Percentiles rank a stretch among this genome's conserved stretches.
These are phyloP conservation scores for Cebidichthys violaceus DNA, from an alignment of 2,113 vertebrate genomes.

Conservation along the genomic window DNA sequence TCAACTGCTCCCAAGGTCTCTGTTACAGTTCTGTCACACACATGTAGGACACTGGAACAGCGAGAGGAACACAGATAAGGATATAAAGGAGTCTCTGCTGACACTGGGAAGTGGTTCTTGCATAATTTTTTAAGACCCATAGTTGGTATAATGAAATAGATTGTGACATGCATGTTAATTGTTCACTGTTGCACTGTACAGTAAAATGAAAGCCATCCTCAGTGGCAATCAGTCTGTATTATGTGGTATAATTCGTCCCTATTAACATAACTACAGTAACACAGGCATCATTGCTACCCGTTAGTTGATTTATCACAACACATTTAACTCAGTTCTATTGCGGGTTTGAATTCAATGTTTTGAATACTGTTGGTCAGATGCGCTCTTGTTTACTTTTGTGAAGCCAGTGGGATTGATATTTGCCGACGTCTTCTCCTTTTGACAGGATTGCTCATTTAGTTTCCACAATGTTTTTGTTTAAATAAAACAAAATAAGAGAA, in stretches of 20 bases:
- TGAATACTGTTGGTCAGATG: background rate
- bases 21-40: conserved; percentile 80
- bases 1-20: conserved; percentile 75
- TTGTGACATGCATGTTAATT: conserved; percentile 71
- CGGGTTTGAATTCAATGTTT: background rate
- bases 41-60: conserved; percentile 77
- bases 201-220: conserved; percentile 52
- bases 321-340: background rate
- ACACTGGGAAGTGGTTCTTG: conserved; percentile 58
- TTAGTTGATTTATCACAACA: background rate
- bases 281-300: background rate
- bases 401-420: background rate
- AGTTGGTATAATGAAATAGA: conserved; percentile 62
- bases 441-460: background rate
- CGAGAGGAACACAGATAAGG: conserved; percentile 56
- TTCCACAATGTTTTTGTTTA: background rate
- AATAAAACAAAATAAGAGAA: background rate
- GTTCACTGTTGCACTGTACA: conserved; percentile 41
- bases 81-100: conserved; percentile 63
- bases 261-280: background rate
- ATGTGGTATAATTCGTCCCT: background rate
- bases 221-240: conserved; percentile 14
- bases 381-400: background rate
- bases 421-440: background rate
- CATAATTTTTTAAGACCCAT: conserved; percentile 63